Percentiles rank a stretch among this genome's conserved stretches.
Evolutionary conservation across 2,888 invertebrate genomes (phyloP).

Genomic region (Schrankia costaestrigalis): DNA sequence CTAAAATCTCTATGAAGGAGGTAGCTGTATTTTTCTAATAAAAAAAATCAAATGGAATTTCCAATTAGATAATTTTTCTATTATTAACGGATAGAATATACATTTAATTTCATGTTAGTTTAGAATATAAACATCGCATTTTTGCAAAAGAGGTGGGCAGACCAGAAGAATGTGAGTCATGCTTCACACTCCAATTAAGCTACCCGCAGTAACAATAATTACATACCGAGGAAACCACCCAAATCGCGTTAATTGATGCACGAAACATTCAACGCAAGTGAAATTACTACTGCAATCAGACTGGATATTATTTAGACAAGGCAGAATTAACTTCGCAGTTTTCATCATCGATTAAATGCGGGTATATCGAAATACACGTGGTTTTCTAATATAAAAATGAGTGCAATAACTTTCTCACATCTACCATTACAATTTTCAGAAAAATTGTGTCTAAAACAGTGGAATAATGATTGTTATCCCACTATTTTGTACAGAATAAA

Average conservation of each 20-base stretch:
- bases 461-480: constrained; percentile 54
- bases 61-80: constrained; percentile 9
- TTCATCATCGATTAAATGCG: constrained; percentile 41
- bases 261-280: constrained; percentile 62
- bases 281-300: constrained; percentile 48
- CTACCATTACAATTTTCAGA: no score
- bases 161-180: constrained; percentile 66
- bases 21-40: constrained; percentile 24
- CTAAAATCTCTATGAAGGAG: constrained; percentile 33
- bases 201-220: constrained; percentile 73
- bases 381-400: no score
- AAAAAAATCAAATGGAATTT: constrained; percentile 4
- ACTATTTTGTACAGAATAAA: constrained; percentile 60
- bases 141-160: constrained; percentile 64
- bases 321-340: constrained; percentile 24
- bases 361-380: constrained; percentile 58
- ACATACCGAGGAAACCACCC: constrained; percentile 61
- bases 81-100: constrained; percentile 9
- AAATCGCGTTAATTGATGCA: constrained; percentile 66
- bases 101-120: constrained; percentile 21
- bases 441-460: constrained; percentile 55
- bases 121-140: constrained; percentile 58
- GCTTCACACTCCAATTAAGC: constrained; percentile 78
- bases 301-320: constrained; percentile 32
- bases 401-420: no score